Base-by-base conservation (phyloP, 2,888 invertebrate genomes). In the Schizotus pectinicornis region DNA sequence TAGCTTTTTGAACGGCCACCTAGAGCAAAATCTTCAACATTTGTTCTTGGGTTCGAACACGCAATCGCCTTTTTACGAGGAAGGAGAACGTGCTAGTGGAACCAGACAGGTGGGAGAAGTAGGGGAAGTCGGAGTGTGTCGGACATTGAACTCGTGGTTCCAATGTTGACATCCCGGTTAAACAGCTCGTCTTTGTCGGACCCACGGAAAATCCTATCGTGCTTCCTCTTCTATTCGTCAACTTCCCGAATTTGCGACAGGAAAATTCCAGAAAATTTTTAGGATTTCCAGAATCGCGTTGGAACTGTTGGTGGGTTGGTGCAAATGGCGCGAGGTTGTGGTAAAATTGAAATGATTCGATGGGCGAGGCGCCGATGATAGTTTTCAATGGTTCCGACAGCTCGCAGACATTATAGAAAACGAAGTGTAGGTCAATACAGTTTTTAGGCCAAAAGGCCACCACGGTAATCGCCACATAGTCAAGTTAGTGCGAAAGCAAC, bases 371-470 rank as follows among this genome's bases (percentile, higher is more conserved):
- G 22, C 22, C 5, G 22, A 22, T 22, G 22, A 22, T 22, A 22
- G 22, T 22, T 22, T 22, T 22, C 22, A 22, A 22, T 22, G 57
- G 58, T 42, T 30, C 13, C n/a, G 6, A 36, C 14, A 14, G n/a
- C 14, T 41, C 14, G 34, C 34, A 22, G 22, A 22, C 22, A 22
- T 30, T 9, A 8, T 13, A 13, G 33, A 38, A 41, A 22, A 22
- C 53, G 53, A 49, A 67, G 68, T 71, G 71, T 70, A 71, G 71
- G 72, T 71, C 71, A 70, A 56, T 62, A 55, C 54, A 59, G 74
- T 75, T 76, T 77, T 75, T 73, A 77, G 77, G 76, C 71, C 77
- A 75, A 75, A 77, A 77, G 77, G 77, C 74, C 75, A 77, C 46
- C 63, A 37, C 41, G 45, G 42, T 43, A 65, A 67, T 67, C 60